Conservation (phyloP, 2,888 invertebrate species). For the Chaitophorus viminalis region DNA sequence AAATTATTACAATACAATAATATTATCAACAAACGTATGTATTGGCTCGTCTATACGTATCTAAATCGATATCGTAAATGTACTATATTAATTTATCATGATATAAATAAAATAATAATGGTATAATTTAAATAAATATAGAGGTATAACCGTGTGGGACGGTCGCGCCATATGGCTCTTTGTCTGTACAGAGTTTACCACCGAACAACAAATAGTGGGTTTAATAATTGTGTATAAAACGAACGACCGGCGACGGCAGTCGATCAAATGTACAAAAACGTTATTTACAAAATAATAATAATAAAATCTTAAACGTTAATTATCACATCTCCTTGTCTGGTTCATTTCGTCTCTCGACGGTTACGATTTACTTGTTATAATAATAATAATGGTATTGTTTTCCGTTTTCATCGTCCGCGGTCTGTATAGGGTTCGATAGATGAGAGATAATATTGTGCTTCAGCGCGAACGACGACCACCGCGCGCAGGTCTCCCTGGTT, state of each 20-base stretch:
- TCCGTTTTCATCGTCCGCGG: no score
- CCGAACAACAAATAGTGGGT: constrained; percentile 57
- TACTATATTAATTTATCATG: not conserved
- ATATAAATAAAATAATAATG: not conserved
- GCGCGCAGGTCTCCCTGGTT: not conserved
- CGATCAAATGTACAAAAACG: constrained; percentile 27
- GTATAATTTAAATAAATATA: constrained; percentile 49
- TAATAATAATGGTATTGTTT: no score
- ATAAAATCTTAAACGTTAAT: constrained; percentile 48
- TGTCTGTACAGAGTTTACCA: not conserved
- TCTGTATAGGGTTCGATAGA: no score
- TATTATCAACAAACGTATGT: no score
- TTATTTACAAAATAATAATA: constrained; percentile 37
- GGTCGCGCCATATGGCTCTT: not conserved
- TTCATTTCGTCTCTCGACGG: not conserved
- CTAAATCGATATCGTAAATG: not conserved
- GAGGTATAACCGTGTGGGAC: constrained; percentile 9
- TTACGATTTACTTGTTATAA: no score
- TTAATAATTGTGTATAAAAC: constrained; percentile 31
- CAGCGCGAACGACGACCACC: not conserved
- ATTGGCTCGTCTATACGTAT: not conserved
- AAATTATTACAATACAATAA: no score
- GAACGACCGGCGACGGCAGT: constrained; percentile 4
- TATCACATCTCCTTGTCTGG: constrained; percentile 48
- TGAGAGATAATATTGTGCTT: not conserved